Base-by-base conservation (phyloP, 2,888 invertebrate species). In the Rotaria sp. region DNA sequence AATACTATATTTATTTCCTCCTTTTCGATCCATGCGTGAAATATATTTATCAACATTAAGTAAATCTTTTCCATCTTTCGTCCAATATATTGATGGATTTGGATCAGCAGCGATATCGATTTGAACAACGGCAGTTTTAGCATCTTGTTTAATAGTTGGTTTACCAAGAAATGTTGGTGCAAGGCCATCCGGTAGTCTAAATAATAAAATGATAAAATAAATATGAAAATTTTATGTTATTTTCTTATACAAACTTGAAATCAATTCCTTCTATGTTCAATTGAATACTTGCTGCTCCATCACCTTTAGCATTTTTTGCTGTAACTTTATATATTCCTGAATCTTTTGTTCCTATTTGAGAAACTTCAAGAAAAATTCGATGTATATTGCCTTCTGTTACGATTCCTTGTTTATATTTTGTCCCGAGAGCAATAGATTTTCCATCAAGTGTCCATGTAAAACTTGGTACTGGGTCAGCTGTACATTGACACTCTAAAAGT, bases 141-240 rank as follows among this genome's bases (percentile, higher is more conserved):
- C 96, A 88, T 96, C 96, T 91, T 98, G 98, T 93, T 97, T 96
- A 92, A 99, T 99, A 92, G 95, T 94, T 88, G 99, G 99, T 93
- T 98, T 98, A 93, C 97, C 97, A 91, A 96, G 94, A 92, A 99
- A 98, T 48, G 95, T 95, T 87, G 98, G 98, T 52, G 96, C 96
- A 41, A 88, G 88, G 5, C 90, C 90, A 84, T 89, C 89, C 52
- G 89, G 89, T 15, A 86, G 38, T 80, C 86, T 86, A 35, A 30
- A 86, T 15, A n/a, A 35, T 45, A 8, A 26, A 84, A 50, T 84
- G 26, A 45, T 55, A 84, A 45, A 45, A 87, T 75, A 86, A 52
- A 87, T 30, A n/a, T 52, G 15, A 18, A 26, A 41, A 24, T 10
- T 10, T 21, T 24, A 5, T 24, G 18, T 10, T 8, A 75, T 30